Evolutionary conservation across 2,113 vertebrate species (phyloP).

Genomic region (Equus przewalskii): DNA sequence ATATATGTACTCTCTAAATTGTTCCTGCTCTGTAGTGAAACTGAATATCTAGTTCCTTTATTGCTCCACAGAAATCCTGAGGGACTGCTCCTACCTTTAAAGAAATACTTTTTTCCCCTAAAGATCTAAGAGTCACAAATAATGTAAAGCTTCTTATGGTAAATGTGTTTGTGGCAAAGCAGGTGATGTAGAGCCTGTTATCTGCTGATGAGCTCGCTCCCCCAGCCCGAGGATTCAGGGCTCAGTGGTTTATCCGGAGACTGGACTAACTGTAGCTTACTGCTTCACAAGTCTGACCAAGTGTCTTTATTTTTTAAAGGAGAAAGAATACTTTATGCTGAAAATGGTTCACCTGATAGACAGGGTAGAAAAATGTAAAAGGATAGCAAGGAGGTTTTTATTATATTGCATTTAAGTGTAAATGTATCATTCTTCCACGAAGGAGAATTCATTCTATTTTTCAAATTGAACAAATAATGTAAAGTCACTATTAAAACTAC

Average conservation of each 20-base stretch:
- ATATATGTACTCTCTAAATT: neutral
- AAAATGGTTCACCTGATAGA: conserved; percentile 65
- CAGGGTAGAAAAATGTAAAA: conserved; percentile 73
- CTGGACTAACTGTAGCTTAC: conserved; percentile 35
- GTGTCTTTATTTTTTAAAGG: conserved; percentile 72
- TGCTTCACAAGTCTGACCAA: conserved; percentile 40
- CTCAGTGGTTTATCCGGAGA: neutral
- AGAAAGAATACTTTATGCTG: conserved; percentile 75
- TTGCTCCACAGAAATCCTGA: conserved; percentile 59
- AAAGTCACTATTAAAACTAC: conserved; percentile 84
- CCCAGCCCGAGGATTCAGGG: neutral
- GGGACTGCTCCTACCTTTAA: neutral
- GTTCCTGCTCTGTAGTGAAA: neutral
- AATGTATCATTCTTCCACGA: conserved; percentile 75
- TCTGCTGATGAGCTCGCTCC: neutral
- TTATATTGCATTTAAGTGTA: conserved; percentile 67
- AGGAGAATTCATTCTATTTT: conserved; percentile 79
- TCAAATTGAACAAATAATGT: conserved; percentile 80
- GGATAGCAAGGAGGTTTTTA: neutral
- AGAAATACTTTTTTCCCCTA: conserved; percentile 64
- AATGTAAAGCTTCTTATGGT: conserved; percentile 54
- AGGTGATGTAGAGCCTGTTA: neutral
- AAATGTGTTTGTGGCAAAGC: conserved; percentile 57
- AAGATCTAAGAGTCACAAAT: conserved; percentile 70
- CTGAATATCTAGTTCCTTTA: neutral